Conservation (phyloP, 2,888 invertebrate species). For the Hanleya hanleyi region DNA sequence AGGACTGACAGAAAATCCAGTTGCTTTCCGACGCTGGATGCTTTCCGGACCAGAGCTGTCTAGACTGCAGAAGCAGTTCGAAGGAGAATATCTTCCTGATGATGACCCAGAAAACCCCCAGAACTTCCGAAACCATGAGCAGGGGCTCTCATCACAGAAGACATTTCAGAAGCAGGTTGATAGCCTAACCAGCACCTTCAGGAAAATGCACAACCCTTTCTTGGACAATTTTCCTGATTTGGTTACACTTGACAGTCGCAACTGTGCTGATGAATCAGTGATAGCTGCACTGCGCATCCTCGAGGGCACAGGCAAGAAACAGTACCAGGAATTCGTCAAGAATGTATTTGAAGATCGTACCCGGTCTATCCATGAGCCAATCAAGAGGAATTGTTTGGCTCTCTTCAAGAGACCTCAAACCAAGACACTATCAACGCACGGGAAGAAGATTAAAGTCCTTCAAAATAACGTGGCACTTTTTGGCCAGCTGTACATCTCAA, state of each 20-base stretch:
- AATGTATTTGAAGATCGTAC: conserved; percentile 13
- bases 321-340: conserved; percentile 17
- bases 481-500: conserved; percentile 21
- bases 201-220: conserved; percentile 31
- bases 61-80: conserved; percentile 22
- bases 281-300: conserved; percentile 15
- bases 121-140: conserved; percentile 31
- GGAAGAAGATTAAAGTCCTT: conserved; percentile 18
- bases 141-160: conserved; percentile 27
- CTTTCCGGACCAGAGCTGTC: conserved; percentile 34
- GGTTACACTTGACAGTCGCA: conserved; percentile 22
- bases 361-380: conserved; percentile 22
- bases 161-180: conserved; percentile 24
- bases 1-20: conserved; percentile 32
- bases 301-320: conserved; percentile 17
- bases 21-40: conserved; percentile 29
- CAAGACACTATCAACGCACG: conserved; percentile 9
- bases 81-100: conserved; percentile 24
- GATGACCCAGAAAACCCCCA: conserved; percentile 6
- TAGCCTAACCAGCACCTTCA: conserved; percentile 15
- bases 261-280: conserved; percentile 14
- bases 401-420: conserved; percentile 14
- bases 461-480: conserved; percentile 25
- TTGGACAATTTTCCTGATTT: conserved; percentile 18
- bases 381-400: conserved; percentile 16